These are phyloP conservation scores for Ptychoptera albimana DNA, from an alignment of 2,888 invertebrate genomes.

Conservation along the genomic window DNA sequence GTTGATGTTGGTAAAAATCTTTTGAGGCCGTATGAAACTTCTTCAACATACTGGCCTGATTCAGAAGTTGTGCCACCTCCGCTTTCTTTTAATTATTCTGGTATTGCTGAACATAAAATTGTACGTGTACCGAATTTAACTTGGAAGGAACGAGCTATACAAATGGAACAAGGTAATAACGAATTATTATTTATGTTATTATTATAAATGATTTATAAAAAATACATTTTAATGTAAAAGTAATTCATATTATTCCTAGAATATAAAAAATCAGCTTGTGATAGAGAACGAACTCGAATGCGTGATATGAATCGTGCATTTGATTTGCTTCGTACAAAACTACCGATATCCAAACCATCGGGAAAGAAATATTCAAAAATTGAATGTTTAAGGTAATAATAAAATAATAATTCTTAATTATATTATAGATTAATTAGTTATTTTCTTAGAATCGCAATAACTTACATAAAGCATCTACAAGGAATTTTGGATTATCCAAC, in stretches of 20 bases:
- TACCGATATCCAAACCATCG: conserved; percentile 62
- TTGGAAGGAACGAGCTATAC: conserved; percentile 43
- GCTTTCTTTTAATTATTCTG: conserved; percentile 6
- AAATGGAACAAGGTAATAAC: conserved; percentile 44
- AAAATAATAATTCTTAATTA: not conserved
- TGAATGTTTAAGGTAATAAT: conserved; percentile 52
- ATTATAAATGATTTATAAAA: not conserved
- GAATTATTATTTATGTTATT: not conserved
- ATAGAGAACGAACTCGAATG: conserved; percentile 70
- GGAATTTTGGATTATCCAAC: conserved; percentile 31
- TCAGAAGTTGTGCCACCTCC: conserved; percentile 21
- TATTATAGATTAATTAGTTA: not conserved
- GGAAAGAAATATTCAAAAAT: conserved; percentile 79
- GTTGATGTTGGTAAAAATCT: not conserved
- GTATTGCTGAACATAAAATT: conserved; percentile 1
- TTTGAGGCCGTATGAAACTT: not conserved
- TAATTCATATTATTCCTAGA: conserved; percentile 32
- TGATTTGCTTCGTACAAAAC: conserved; percentile 53
- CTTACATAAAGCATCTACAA: conserved; percentile 59
- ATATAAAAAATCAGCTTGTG: conserved; percentile 71
- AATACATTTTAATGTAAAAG: not conserved
- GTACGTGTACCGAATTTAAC: conserved; percentile 14
- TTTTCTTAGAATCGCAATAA: conserved; percentile 47
- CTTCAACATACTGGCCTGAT: not conserved
- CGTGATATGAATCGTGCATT: conserved; percentile 74